Conservation (phyloP, 2,797 vertebrate genomes). For the Triplophysa yarkandensis region DNA sequence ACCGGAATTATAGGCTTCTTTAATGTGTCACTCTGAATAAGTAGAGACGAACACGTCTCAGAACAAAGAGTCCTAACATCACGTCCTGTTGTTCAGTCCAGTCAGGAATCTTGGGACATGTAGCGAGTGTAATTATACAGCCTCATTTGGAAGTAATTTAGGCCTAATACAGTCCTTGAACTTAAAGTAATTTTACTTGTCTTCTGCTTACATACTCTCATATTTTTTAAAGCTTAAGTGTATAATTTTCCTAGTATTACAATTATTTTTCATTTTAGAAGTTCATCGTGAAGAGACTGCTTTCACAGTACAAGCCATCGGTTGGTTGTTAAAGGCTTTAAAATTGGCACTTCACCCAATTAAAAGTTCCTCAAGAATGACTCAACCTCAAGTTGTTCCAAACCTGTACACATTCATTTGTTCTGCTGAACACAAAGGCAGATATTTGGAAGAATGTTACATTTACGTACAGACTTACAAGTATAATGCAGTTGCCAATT, state of each 20-base stretch:
- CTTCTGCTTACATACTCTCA: not conserved
- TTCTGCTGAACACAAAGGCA: too few species aligned
- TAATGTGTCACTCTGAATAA: slow-evolving; percentile 27
- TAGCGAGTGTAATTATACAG: not conserved
- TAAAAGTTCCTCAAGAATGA: too few species aligned
- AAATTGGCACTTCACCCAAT: not conserved
- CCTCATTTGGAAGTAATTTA: slow-evolving; percentile 1
- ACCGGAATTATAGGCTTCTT: slow-evolving; percentile 38
- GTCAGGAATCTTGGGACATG: not conserved
- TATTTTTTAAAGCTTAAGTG: not conserved
- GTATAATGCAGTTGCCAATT: too few species aligned
- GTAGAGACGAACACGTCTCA: slow-evolving; percentile 7
- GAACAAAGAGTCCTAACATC: slow-evolving; percentile 13
- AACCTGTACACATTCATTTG: too few species aligned
- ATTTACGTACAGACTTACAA: too few species aligned
- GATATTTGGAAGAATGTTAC: too few species aligned
- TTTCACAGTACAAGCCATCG: not conserved
- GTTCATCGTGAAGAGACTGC: not conserved
- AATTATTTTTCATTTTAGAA: not conserved
- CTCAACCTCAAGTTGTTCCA: too few species aligned
- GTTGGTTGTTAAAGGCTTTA: not conserved
- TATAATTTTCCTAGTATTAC: not conserved
- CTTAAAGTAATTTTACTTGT: not conserved
- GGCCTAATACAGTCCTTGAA: not conserved
- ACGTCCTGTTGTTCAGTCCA: slow-evolving; percentile 9